Percentiles rank a stretch among this genome's conserved stretches.
Evolutionary conservation across 2,888 invertebrate genomes (phyloP).

Genomic region (Meta bourneti): DNA sequence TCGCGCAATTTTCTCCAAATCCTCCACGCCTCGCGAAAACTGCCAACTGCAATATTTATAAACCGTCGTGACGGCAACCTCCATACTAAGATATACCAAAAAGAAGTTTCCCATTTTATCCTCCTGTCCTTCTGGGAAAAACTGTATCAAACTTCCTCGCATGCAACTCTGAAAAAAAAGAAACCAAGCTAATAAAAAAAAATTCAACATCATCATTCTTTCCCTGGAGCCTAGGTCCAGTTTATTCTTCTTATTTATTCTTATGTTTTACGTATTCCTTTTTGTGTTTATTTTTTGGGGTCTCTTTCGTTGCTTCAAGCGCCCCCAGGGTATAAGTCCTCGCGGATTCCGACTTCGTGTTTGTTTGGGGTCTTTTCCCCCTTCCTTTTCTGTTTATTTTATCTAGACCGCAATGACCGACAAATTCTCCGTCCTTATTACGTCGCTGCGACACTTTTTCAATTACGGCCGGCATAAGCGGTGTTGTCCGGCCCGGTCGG

Average conservation of each 20-base stretch:
- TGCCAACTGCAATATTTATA: neutral
- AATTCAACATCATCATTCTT: conserved; percentile 9
- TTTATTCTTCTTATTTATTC: conserved; percentile 29
- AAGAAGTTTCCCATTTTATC: conserved; percentile 1
- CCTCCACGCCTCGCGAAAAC: neutral
- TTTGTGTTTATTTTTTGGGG: conserved; percentile 5
- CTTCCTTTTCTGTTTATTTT: neutral
- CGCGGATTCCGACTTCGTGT: neutral
- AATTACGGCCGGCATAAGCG: neutral
- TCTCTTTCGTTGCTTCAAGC: neutral
- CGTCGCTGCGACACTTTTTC: neutral
- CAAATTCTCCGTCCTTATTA: neutral
- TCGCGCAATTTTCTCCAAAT: neutral
- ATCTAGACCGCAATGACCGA: conserved; percentile 9
- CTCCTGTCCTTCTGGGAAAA: neutral
- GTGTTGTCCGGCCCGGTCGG: neutral
- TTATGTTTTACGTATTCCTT: conserved; percentile 29
- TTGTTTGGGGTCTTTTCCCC: conserved; percentile 1
- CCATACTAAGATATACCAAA: neutral
- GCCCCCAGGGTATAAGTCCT: neutral
- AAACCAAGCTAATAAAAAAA: neutral
- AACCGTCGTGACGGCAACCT: neutral
- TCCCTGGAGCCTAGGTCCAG: neutral
- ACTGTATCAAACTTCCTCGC: neutral
- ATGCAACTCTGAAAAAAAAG: conserved; percentile 9